Evolutionary conservation across 2,113 vertebrate genomes (phyloP).

Genomic region (Mustela nigripes): DNA sequence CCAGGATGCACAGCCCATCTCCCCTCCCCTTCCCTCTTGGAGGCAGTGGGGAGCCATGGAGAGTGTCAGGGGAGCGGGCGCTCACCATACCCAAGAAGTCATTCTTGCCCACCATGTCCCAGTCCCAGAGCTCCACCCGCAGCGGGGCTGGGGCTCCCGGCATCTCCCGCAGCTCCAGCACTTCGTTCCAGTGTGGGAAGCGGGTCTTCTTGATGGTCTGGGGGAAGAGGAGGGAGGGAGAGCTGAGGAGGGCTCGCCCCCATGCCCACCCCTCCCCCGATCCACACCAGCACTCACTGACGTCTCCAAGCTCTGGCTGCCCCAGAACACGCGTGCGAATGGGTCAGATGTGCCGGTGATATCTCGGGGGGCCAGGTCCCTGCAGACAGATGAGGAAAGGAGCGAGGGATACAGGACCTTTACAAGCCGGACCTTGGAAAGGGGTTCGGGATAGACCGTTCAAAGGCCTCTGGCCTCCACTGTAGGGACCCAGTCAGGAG

Average conservation of each 20-base stretch:
- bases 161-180: slow-evolving; percentile 89
- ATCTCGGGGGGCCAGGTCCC: slow-evolving; percentile 94
- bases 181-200: slow-evolving; percentile 94
- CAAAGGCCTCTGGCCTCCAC: neutral
- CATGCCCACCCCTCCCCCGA: neutral
- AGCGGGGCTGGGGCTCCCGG: slow-evolving; percentile 75
- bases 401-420: neutral
- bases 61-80: neutral
- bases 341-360: slow-evolving; percentile 94
- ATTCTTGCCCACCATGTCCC: slow-evolving; percentile 97
- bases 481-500: neutral
- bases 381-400: slow-evolving; percentile 72
- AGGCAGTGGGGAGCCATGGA: neutral
- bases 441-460: neutral
- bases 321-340: slow-evolving; percentile 92
- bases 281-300: slow-evolving; percentile 88
- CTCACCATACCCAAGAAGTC: slow-evolving; percentile 95
- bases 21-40: neutral
- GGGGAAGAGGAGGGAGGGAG: neutral
- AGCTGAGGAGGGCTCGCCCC: accelerated
- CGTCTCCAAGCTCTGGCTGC: slow-evolving; percentile 91
- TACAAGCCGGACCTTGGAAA: neutral
- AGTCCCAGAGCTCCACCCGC: slow-evolving; percentile 95
- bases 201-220: slow-evolving; percentile 96
- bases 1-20: neutral